Conservation (phyloP, 2,888 invertebrate species). For the Andrena trimmerana region DNA sequence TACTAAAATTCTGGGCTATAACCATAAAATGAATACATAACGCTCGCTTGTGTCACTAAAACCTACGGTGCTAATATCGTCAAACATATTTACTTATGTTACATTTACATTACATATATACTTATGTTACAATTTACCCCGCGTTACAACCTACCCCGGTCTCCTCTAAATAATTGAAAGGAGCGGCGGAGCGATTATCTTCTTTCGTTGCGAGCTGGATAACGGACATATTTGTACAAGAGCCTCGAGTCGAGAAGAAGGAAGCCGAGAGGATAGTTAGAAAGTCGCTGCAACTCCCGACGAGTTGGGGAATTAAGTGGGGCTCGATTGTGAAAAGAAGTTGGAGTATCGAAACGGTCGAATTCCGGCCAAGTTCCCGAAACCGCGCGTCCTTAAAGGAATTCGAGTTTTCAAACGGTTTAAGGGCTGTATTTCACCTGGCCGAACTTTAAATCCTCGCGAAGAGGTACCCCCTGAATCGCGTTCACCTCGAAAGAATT, state of each 20-base stretch:
- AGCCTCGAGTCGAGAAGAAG: background rate
- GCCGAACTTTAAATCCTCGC: slow-evolving; percentile 44
- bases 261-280: slow-evolving; percentile 15
- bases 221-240: slow-evolving; percentile 25
- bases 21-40: too few species aligned
- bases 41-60: too few species aligned
- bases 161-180: too few species aligned
- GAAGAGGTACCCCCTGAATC: slow-evolving; percentile 18
- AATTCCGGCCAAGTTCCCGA: slow-evolving; percentile 15
- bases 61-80: too few species aligned
- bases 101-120: too few species aligned
- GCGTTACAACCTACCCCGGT: too few species aligned
- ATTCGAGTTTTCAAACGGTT: slow-evolving; percentile 32
- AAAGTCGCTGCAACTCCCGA: slow-evolving; percentile 18
- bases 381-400: slow-evolving; percentile 28
- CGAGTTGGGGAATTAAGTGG: slow-evolving; percentile 37
- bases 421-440: slow-evolving; percentile 39
- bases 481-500: slow-evolving; percentile 37
- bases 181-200: too few species aligned
- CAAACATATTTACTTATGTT: too few species aligned
- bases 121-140: too few species aligned
- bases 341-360: slow-evolving; percentile 27
- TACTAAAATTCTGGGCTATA: too few species aligned
- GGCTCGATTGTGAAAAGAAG: slow-evolving; percentile 17
- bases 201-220: background rate